These are phyloP conservation scores for Progne subis DNA, from an alignment of 2,113 vertebrate genomes.

Conservation along the genomic window DNA sequence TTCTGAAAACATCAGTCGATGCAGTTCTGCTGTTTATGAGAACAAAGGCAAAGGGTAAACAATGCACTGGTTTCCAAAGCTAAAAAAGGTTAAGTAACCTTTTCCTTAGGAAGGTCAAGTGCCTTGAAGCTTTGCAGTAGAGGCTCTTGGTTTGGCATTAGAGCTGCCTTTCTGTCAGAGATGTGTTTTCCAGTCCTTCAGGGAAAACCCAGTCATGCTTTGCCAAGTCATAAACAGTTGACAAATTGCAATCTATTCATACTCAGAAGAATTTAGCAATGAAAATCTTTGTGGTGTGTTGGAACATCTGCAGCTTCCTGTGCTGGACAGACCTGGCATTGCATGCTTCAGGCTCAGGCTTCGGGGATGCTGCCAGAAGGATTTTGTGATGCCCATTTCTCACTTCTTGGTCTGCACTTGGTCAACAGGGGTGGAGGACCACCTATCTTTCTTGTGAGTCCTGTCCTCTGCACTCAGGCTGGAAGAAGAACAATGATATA, in stretches of 20 bases:
- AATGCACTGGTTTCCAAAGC: neutral
- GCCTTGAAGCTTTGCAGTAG: neutral
- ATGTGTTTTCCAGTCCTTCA: neutral
- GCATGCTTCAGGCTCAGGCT: neutral
- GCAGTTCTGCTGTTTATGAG: conserved; percentile 10
- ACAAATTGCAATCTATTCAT: neutral
- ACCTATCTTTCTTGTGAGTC: neutral
- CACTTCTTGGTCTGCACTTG: neutral
- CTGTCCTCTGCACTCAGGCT: neutral
- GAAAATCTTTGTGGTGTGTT: neutral
- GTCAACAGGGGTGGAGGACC: neutral
- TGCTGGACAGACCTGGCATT: neutral
- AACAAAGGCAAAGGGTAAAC: conserved; percentile 5
- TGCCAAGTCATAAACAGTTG: conserved; percentile 28
- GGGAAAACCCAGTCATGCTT: neutral
- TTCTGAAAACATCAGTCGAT: conserved; percentile 6
- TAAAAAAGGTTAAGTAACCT: conserved; percentile 24
- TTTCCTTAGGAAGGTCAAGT: conserved; percentile 16
- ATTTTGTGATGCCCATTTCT: neutral
- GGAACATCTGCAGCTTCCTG: neutral
- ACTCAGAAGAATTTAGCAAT: neutral
- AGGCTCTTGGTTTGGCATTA: neutral
- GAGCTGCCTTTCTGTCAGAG: neutral
- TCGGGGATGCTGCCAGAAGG: neutral
- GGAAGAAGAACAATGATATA: neutral